phyloP scores from a whole-genome alignment of 2,888 invertebrate genomes.

The Heterodera filipjevi region DNA sequence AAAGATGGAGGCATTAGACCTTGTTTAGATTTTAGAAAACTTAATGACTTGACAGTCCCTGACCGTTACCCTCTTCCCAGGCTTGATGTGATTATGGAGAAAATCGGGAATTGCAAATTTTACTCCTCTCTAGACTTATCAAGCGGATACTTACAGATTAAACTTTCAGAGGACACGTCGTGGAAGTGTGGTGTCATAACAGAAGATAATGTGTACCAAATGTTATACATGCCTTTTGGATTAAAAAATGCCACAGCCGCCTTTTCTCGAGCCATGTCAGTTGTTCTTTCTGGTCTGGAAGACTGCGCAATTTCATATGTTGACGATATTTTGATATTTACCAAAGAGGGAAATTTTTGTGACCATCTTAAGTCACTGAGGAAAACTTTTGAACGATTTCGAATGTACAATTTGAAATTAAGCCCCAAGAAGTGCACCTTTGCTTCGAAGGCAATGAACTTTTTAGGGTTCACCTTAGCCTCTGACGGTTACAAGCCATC shows the following conservation, averaged over 20 bases:
- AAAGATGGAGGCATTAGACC: slow-evolving; percentile 46
- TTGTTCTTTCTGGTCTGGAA: slow-evolving; percentile 18
- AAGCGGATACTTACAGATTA: slow-evolving; percentile 31
- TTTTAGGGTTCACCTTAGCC: slow-evolving; percentile 22
- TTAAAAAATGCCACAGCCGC: slow-evolving; percentile 30
- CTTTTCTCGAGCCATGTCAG: slow-evolving; percentile 23
- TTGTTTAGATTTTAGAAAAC: slow-evolving; percentile 44
- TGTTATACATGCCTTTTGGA: slow-evolving; percentile 38
- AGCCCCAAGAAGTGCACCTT: slow-evolving; percentile 27
- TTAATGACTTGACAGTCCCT: slow-evolving; percentile 41
- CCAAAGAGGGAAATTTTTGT: not conserved
- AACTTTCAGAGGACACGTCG: slow-evolving; percentile 13
- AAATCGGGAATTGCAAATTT: slow-evolving; percentile 16
- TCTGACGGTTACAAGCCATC: slow-evolving; percentile 18
- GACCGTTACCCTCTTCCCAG: slow-evolving; percentile 37
- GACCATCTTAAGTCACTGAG: not conserved
- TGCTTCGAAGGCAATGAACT: slow-evolving; percentile 16
- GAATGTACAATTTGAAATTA: slow-evolving; percentile 10
- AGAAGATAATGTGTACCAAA: slow-evolving; percentile 33
- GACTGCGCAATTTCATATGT: slow-evolving; percentile 28
- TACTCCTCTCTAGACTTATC: slow-evolving; percentile 26
- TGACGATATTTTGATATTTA: slow-evolving; percentile 20
- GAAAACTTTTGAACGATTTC: slow-evolving; percentile 17
- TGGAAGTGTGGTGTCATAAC: slow-evolving; percentile 36
- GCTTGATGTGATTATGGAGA: slow-evolving; percentile 27